phyloP scores from a whole-genome alignment of 2,888 invertebrate genomes.

The Ferdinandea cuprea region DNA sequence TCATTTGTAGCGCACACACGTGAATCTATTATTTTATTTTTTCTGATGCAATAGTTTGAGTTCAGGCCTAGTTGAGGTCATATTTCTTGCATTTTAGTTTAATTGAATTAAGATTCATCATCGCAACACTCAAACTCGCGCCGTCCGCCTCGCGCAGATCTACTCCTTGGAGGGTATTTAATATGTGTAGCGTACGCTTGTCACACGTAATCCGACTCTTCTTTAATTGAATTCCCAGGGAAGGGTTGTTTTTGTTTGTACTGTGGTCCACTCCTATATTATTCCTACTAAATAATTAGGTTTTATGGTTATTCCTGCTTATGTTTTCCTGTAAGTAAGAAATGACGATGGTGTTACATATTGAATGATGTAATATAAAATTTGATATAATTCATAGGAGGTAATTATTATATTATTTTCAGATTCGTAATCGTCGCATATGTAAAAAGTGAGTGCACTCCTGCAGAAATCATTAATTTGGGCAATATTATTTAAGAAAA shows the following conservation, averaged over 20 bases:
- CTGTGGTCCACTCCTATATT: neutral
- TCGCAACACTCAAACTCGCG: neutral
- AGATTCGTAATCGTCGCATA: too few relatives aligned
- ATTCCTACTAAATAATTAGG: conserved; percentile 1
- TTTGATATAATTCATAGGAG: conserved; percentile 4
- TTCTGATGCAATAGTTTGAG: conserved; percentile 3
- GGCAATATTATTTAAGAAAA: too few relatives aligned
- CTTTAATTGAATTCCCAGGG: conserved; percentile 44
- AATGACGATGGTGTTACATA: conserved; percentile 7
- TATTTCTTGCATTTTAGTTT: conserved; percentile 28
- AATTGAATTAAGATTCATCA: conserved; percentile 56
- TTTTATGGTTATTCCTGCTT: conserved; percentile 1
- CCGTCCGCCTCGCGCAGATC: neutral
- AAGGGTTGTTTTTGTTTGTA: neutral
- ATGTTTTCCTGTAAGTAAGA: neutral
- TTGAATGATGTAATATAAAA: conserved; percentile 30
- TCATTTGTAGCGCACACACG: neutral
- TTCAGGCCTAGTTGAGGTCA: conserved; percentile 21
- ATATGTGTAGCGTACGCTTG: neutral
- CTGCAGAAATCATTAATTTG: too few relatives aligned
- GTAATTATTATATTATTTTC: too few relatives aligned
- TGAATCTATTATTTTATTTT: neutral
- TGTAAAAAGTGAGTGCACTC: too few relatives aligned
- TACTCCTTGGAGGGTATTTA: neutral
- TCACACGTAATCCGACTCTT: neutral